phyloP scores from a whole-genome alignment of 2,888 invertebrate genomes.

The Tachina grossa region DNA sequence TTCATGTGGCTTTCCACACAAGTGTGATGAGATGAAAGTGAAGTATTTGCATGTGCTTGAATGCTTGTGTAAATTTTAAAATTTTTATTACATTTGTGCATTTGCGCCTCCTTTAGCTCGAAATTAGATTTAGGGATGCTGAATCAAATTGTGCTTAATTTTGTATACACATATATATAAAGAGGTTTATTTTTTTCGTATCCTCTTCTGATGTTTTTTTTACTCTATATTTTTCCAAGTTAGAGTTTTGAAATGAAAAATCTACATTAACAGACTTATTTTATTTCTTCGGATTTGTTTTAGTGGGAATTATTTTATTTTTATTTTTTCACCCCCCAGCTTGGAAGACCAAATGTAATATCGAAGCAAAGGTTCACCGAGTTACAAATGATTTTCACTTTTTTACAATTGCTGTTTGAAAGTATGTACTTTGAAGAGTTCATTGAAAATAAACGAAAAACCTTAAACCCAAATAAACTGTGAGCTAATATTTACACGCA shows the following conservation, averaged over 20 bases:
- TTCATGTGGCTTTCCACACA: too few species aligned
- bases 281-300: conserved; percentile 44
- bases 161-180: conserved; percentile 54
- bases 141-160: conserved; percentile 71
- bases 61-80: not conserved
- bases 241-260: conserved; percentile 40
- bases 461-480: conserved; percentile 51
- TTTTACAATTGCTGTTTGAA: conserved; percentile 1
- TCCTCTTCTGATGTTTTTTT: not conserved
- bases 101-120: conserved; percentile 12
- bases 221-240: not conserved
- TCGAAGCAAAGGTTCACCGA: conserved; percentile 11
- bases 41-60: not conserved
- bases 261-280: conserved; percentile 68
- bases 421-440: conserved; percentile 20
- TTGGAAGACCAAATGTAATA: conserved; percentile 18
- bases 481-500: conserved; percentile 22
- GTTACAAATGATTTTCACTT: conserved; percentile 18
- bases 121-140: conserved; percentile 71
- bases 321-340: not conserved
- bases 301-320: not conserved
- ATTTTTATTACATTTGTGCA: not conserved
- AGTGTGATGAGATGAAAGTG: too few species aligned
- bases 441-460: conserved; percentile 7
- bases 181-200: conserved; percentile 8